A percentile compares a stretch with the other conserved stretches of the same genome.
These are phyloP conservation scores for Macquaria ambigua DNA, from an alignment of 2,113 vertebrate species.

Conservation along the genomic window DNA sequence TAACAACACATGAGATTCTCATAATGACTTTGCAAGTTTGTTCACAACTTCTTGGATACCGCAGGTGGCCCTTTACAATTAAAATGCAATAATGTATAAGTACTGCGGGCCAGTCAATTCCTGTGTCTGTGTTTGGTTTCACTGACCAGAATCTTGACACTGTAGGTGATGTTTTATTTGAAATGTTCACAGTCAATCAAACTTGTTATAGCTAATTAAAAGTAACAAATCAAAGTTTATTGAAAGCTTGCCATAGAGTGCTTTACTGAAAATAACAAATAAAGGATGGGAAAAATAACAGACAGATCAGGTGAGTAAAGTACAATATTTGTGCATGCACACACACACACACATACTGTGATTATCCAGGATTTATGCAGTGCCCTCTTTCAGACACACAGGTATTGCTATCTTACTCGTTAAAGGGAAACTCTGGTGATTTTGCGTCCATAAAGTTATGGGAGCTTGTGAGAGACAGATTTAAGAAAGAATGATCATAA, in stretches of 20 bases:
- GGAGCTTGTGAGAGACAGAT: no score
- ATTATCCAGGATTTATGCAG: no score
- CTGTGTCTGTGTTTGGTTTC: not conserved
- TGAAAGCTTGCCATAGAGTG: not conserved
- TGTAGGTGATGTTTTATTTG: not conserved
- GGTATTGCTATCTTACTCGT: not conserved
- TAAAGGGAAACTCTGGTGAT: no score
- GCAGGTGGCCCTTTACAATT: conserved; percentile 31
- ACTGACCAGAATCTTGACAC: not conserved
- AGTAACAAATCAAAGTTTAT: conserved; percentile 12
- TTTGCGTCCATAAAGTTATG: no score
- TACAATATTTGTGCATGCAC: no score
- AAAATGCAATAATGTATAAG: conserved; percentile 1
- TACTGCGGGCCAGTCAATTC: not conserved
- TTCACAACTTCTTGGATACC: conserved; percentile 4
- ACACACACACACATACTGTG: no score
- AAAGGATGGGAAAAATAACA: no score
- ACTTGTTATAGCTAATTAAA: not conserved
- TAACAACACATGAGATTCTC: conserved; percentile 20
- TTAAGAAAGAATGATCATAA: no score
- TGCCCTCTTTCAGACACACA: not conserved
- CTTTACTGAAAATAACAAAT: not conserved
- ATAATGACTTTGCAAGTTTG: conserved; percentile 32
- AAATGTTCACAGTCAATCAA: not conserved
- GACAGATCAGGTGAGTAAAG: no score